Evolutionary conservation across 2,113 vertebrate genomes (phyloP).

Genomic region (Oxyruncus cristatus): DNA sequence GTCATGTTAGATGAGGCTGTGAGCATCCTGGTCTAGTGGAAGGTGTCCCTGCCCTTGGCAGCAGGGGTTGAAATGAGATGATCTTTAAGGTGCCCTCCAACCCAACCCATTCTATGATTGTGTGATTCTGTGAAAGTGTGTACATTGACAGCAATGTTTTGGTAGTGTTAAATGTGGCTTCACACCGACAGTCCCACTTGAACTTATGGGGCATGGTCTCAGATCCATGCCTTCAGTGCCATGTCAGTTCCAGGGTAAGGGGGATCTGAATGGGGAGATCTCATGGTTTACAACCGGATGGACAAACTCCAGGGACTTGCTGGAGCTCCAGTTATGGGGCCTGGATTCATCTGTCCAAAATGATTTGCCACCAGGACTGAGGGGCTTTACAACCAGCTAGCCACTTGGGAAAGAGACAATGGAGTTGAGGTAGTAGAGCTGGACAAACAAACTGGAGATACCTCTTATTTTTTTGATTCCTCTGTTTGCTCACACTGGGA

Average conservation of each 20-base stretch:
- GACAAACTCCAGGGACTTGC: neutral
- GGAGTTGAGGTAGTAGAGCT: neutral
- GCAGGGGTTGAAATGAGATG: accelerated
- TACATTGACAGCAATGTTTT: neutral
- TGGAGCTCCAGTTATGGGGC: neutral
- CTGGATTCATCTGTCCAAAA: neutral
- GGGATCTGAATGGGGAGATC: neutral
- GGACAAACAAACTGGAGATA: neutral
- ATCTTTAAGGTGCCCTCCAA: neutral
- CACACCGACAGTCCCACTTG: neutral
- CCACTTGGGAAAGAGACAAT: neutral
- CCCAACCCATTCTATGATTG: neutral
- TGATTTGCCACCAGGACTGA: neutral
- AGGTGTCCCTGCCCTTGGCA: neutral
- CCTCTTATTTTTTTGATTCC: neutral
- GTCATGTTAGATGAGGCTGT: neutral
- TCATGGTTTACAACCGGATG: neutral
- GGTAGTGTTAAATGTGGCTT: neutral
- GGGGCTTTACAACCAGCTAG: neutral
- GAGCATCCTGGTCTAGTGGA: neutral
- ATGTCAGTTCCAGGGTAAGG: neutral
- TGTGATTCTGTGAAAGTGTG: neutral
- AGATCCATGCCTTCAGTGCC: neutral
- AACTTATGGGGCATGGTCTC: neutral
- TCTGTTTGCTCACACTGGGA: neutral